Percentiles rank a stretch among this genome's conserved stretches.
These are phyloP conservation scores for Chrosomus eos DNA, from an alignment of 2,797 vertebrate genomes.

Conservation along the genomic window DNA sequence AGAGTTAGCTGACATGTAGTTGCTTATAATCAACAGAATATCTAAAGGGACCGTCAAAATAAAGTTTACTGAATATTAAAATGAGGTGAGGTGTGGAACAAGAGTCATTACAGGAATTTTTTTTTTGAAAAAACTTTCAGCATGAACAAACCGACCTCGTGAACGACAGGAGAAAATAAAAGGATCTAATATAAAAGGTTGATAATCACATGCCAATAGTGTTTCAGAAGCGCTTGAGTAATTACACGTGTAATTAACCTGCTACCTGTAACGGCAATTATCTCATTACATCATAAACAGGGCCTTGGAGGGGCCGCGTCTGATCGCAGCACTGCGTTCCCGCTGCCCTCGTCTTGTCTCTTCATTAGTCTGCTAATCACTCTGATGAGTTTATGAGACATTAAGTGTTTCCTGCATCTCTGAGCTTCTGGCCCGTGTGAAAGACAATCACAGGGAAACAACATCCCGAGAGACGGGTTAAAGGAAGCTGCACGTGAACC, in stretches of 20 bases:
- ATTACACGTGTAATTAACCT: conserved; percentile 73
- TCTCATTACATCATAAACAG: conserved; percentile 71
- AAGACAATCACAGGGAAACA: conserved; percentile 39
- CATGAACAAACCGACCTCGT: background rate
- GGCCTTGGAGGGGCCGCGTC: conserved; percentile 60
- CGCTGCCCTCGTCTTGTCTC: conserved; percentile 41
- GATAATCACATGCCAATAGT: conserved; percentile 69
- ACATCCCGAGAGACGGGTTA: conserved; percentile 20
- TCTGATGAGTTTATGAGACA: conserved; percentile 68
- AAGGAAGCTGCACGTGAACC: conserved; percentile 28
- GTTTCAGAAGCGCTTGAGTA: conserved; percentile 68
- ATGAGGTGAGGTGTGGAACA: background rate
- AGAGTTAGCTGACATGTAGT: no score
- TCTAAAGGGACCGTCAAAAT: no score
- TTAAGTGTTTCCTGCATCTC: conserved; percentile 53
- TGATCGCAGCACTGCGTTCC: conserved; percentile 57
- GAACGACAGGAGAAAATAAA: background rate
- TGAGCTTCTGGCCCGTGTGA: conserved; percentile 18
- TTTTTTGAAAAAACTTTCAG: background rate
- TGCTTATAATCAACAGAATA: no score
- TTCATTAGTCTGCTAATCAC: conserved; percentile 69
- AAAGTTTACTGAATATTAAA: background rate
- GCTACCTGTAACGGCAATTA: conserved; percentile 75
- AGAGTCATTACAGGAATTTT: background rate
- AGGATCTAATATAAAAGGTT: conserved; percentile 26